A percentile compares a stretch with the other conserved stretches of the same genome.
These are phyloP conservation scores for Anser cygnoides DNA, from an alignment of 2,113 vertebrate genomes.

Conservation along the genomic window DNA sequence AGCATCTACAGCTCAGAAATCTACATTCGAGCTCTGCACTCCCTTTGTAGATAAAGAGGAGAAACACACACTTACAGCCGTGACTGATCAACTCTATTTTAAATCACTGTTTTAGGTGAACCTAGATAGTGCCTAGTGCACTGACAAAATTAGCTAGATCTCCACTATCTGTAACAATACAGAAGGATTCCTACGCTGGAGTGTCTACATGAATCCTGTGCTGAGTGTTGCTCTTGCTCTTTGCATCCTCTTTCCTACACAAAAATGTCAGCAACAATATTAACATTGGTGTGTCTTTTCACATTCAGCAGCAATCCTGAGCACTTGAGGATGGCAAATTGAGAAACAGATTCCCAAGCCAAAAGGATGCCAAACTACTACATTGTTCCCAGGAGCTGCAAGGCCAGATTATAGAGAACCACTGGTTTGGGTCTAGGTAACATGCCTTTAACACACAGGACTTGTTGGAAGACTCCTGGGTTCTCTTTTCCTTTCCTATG, in stretches of 20 bases:
- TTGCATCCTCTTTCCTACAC: neutral
- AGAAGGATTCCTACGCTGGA: neutral
- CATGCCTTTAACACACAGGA: neutral
- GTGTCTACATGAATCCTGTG: neutral
- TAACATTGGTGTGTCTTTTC: neutral
- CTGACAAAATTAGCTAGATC: neutral
- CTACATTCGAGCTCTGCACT: neutral
- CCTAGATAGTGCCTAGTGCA: neutral
- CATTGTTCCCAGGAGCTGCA: neutral
- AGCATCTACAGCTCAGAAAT: neutral
- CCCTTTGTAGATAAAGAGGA: neutral
- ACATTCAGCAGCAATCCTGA: neutral
- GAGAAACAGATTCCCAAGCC: neutral
- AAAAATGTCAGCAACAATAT: neutral
- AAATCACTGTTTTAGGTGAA: neutral
- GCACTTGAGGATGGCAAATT: neutral
- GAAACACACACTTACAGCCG: neutral
- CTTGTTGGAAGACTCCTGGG: neutral
- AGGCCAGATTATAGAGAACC: neutral
- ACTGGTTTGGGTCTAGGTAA: neutral
- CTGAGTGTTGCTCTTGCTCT: neutral
- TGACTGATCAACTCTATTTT: neutral
- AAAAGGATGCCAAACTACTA: neutral
- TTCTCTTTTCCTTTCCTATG: neutral
- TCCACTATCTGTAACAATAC: neutral